Percentiles rank a stretch among this genome's conserved stretches.
Evolutionary conservation across 2,113 vertebrate genomes (phyloP).

Genomic region (Tragelaphus strepsiceros): DNA sequence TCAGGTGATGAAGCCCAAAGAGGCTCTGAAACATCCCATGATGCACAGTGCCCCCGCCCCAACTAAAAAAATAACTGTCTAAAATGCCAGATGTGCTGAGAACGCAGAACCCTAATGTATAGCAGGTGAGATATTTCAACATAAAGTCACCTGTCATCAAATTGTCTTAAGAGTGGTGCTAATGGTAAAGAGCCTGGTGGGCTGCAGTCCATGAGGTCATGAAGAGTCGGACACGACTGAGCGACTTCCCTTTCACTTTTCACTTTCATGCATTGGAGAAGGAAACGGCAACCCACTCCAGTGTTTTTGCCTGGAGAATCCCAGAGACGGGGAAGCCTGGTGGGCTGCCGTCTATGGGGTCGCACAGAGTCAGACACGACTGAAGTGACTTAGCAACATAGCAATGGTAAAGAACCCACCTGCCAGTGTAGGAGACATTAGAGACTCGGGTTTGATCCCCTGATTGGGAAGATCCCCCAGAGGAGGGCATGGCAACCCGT

Average conservation of each 20-base stretch:
- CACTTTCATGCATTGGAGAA: too few species aligned
- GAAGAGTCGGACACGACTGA: too few species aligned
- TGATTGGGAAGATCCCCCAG: background rate
- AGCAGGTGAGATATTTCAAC: background rate
- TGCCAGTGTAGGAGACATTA: background rate
- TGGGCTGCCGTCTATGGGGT: too few species aligned
- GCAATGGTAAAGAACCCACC: background rate
- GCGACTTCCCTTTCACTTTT: too few species aligned
- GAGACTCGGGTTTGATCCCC: background rate
- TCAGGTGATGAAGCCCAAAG: background rate
- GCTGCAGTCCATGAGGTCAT: too few species aligned
- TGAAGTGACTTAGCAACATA: too few species aligned
- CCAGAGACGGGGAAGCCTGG: too few species aligned
- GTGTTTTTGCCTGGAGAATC: too few species aligned
- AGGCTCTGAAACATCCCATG: background rate
- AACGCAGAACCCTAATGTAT: accelerated
- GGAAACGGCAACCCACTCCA: too few species aligned
- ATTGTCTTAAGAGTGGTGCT: background rate
- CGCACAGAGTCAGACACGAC: too few species aligned
- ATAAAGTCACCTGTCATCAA: background rate
- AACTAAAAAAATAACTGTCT: background rate
- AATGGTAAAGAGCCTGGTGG: background rate
- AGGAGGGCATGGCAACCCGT: background rate
- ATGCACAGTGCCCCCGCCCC: accelerated
- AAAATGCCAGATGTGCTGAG: background rate